Conservation (phyloP, 2,113 vertebrate species). For the Garra rufa region DNA sequence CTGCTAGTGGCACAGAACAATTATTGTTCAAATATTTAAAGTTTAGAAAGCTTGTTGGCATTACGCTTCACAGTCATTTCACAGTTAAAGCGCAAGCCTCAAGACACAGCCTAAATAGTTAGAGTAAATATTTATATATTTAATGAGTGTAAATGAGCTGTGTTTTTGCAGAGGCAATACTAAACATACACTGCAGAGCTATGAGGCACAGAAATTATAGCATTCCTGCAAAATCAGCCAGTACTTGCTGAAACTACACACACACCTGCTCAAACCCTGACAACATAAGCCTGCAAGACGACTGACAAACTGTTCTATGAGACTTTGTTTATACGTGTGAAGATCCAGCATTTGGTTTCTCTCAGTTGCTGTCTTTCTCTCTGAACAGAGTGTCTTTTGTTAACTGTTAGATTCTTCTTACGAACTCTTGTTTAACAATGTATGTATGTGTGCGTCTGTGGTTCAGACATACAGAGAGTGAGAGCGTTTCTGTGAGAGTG, state of each 20-base stretch:
- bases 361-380: not conserved
- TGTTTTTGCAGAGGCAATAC: slow-evolving; percentile 10
- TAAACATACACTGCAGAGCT: not conserved
- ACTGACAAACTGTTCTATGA: not conserved
- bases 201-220: not conserved
- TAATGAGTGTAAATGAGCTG: slow-evolving; percentile 27
- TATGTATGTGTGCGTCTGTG: not conserved
- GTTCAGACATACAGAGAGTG: not conserved
- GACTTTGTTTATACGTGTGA: not conserved
- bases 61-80: not conserved
- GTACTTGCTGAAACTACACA: not conserved
- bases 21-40: slow-evolving; percentile 1
- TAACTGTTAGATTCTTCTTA: not conserved
- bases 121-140: not conserved
- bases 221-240: not conserved
- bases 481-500: not conserved
- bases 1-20: slow-evolving; percentile 4
- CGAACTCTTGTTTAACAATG: not conserved
- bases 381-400: not conserved
- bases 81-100: slow-evolving; percentile 12
- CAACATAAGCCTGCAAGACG: not conserved
- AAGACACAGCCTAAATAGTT: slow-evolving; percentile 16
- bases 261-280: not conserved
- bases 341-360: slow-evolving; percentile 6
- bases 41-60: not conserved